Percentiles rank a stretch among this genome's conserved stretches.
These are phyloP conservation scores for Dynastes hyllus DNA, from an alignment of 2,888 invertebrate genomes.

Conservation along the genomic window DNA sequence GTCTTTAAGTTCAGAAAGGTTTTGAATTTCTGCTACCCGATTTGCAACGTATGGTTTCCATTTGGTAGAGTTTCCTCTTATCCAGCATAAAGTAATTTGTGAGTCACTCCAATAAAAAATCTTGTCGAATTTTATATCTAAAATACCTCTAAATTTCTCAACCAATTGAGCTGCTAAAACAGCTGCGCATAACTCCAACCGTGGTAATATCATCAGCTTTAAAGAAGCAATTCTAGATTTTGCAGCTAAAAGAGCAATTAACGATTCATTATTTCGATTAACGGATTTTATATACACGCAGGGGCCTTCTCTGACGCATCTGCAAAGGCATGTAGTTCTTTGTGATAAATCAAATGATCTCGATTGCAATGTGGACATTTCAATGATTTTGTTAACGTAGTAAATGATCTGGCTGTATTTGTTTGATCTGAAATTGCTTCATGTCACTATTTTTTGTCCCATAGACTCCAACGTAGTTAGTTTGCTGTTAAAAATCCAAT, in stretches of 20 bases:
- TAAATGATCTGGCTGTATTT: too few species aligned
- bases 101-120: slow-evolving; percentile 15
- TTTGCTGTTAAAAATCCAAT: too few species aligned
- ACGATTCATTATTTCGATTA: not conserved
- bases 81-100: slow-evolving; percentile 27
- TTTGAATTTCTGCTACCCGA: slow-evolving; percentile 37
- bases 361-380: too few species aligned
- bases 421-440: too few species aligned
- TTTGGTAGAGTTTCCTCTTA: slow-evolving; percentile 1
- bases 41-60: slow-evolving; percentile 43
- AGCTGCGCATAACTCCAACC: not conserved
- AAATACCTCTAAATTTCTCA: not conserved
- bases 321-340: not conserved
- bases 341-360: too few species aligned
- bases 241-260: not conserved
- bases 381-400: too few species aligned
- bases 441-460: too few species aligned
- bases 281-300: not conserved
- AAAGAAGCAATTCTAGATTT: slow-evolving; percentile 7
- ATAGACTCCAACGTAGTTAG: too few species aligned
- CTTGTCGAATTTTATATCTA: not conserved
- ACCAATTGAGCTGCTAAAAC: not conserved
- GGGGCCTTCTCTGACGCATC: not conserved
- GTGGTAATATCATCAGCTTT: not conserved
- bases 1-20: slow-evolving; percentile 18